These are phyloP conservation scores for Drosophila obscura DNA, from an alignment of 1,140 invertebrate species.

Conservation along the genomic window DNA sequence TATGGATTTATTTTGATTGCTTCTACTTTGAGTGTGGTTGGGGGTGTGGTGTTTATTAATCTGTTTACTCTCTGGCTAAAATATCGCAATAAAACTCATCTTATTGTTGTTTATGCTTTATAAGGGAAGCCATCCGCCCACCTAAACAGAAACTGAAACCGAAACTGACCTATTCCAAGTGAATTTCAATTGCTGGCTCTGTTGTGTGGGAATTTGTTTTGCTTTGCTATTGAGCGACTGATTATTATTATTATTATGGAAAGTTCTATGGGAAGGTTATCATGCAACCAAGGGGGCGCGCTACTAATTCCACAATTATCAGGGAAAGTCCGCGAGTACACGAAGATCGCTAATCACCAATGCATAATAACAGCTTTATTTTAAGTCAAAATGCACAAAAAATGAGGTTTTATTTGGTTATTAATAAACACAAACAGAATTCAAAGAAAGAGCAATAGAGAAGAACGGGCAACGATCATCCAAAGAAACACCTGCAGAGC, in stretches of 20 bases:
- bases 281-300: slow-evolving; percentile 3
- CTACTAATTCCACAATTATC: slow-evolving; percentile 11
- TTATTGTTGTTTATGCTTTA: slow-evolving; percentile 29
- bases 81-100: slow-evolving; percentile 13
- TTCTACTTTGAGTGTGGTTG: not conserved
- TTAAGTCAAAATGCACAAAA: slow-evolving; percentile 11
- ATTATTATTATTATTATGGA: slow-evolving; percentile 8
- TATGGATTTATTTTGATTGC: not conserved
- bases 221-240: slow-evolving; percentile 7
- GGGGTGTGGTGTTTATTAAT: not conserved
- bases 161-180: slow-evolving; percentile 77
- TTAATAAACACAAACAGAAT: slow-evolving; percentile 26
- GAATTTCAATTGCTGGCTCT: slow-evolving; percentile 62
- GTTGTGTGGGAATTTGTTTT: slow-evolving; percentile 11
- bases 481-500: slow-evolving; percentile 33
- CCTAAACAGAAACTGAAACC: slow-evolving; percentile 27
- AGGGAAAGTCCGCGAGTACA: not conserved
- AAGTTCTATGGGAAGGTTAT: slow-evolving; percentile 23
- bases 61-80: slow-evolving; percentile 19
- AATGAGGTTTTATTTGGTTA: not conserved
- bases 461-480: not conserved
- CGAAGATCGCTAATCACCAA: not conserved
- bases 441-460: not conserved
- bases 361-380: not conserved
- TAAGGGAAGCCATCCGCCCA: slow-evolving; percentile 11